Base-by-base conservation (phyloP, 35 echinoderm and acorn worm genomes). In the Patiria miniata region DNA sequence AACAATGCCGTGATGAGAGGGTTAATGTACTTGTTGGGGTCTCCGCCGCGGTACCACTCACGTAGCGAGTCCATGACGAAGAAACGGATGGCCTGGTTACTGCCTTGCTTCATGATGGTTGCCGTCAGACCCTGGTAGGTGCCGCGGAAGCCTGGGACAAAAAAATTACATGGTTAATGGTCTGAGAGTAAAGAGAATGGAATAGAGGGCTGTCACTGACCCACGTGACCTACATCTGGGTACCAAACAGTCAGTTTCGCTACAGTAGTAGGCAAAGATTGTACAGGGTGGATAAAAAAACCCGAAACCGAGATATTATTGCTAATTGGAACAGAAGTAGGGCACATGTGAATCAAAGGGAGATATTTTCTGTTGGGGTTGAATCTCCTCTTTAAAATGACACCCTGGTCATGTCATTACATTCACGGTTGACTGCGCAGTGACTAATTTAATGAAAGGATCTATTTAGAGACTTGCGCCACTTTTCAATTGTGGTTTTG, bases 71-170 rank as follows among this genome's bases (percentile, higher is more conserved):
- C 96, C 92, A 99, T 95, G 29, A 95, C 93, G 51, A 99, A 92
- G 92, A 99, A 99, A 1, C 96, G 82, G 30, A 99, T 99, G 22
- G 96, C 96, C 77, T 99, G 96, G 83, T 99, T 99, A 78, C 93
- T 95, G 68, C 96, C 96, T 61, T 99, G 96, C 87, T 99, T 99
- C 80, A 99, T 83, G 51, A 99, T 94, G 38, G 96, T 99, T 6
- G 96, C 92, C 65, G 96, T 89, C 0, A 99, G 89, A 40, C 96
- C 96, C 68, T 99, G 96, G 79, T 99, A 99, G 17, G 89, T 99
- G 23, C 96, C 96, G 29, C 86, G 68, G 7, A 99, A 30, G 30
- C 96, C 96, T 99, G 40, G 0, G 61, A 47, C 57, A 90, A 36
- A 78, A 37, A 32, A 78, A 9, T n/a, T 78, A 30, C 5, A 78